Conservation (phyloP, 2,113 vertebrate species). For the Campylomormyrus numenius region DNA sequence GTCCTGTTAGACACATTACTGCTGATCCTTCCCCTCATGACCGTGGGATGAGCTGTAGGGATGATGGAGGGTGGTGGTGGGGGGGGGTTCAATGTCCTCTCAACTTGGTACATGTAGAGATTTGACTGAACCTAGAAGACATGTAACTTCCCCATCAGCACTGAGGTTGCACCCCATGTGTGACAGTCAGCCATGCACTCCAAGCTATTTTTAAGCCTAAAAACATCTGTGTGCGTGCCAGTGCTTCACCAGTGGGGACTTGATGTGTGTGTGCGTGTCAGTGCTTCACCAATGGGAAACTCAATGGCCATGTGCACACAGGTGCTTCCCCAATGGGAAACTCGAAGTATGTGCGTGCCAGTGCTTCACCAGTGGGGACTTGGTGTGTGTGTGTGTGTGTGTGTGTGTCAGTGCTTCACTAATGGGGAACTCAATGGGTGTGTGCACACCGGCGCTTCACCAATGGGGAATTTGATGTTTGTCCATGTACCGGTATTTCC, state of each 20-base stretch:
- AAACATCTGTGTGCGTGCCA: constrained; percentile 13
- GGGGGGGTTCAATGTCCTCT: too few relatives aligned
- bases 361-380: neutral
- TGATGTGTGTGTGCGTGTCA: neutral
- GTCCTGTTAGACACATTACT: constrained; percentile 24
- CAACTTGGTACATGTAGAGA: neutral
- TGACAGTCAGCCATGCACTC: neutral
- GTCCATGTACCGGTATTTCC: neutral
- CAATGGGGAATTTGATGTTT: neutral
- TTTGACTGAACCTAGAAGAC: neutral
- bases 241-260: neutral
- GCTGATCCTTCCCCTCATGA: neutral
- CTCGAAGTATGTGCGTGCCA: constrained; percentile 5
- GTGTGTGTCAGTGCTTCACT: too few relatives aligned
- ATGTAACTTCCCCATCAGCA: neutral
- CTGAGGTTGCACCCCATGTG: constrained; percentile 8
- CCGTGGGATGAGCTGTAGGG: neutral
- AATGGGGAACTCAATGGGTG: too few relatives aligned
- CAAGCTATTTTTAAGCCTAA: neutral
- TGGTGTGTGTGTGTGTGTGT: neutral
- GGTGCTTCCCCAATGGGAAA: neutral
- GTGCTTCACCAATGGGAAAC: neutral
- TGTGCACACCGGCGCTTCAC: too few relatives aligned
- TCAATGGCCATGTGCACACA: neutral
- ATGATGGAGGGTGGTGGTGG: neutral